Conservation (phyloP, 2,888 invertebrate genomes). For the Thysanoteuthis rhombus region DNA sequence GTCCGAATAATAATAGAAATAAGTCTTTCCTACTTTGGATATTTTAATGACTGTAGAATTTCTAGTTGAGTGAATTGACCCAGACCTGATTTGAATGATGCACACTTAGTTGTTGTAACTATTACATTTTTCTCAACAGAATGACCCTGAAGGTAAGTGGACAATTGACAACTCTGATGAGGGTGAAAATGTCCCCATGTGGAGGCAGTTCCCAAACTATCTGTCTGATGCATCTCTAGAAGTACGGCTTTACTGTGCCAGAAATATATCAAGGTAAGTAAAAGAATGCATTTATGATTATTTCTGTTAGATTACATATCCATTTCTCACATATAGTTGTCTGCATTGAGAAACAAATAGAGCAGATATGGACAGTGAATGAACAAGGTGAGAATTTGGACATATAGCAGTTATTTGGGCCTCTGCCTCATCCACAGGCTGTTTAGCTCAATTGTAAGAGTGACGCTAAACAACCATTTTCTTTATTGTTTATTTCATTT, state of each 20-base stretch:
- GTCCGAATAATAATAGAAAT: neutral
- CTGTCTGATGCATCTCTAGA: constrained; percentile 47
- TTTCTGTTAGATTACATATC: neutral
- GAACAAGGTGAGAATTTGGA: too few species aligned
- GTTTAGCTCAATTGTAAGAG: too few species aligned
- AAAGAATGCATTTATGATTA: neutral
- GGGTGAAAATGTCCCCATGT: constrained; percentile 33
- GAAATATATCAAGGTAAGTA: constrained; percentile 47
- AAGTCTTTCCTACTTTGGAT: neutral
- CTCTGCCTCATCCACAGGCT: too few species aligned
- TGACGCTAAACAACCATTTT: too few species aligned
- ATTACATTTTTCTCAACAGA: constrained; percentile 37
- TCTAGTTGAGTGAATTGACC: neutral
- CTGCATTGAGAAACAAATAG: too few species aligned
- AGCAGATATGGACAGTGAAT: too few species aligned
- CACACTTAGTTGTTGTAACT: neutral
- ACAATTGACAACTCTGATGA: constrained; percentile 34
- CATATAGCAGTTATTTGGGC: too few species aligned
- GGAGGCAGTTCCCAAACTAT: constrained; percentile 40
- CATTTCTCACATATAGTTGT: neutral
- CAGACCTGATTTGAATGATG: neutral
- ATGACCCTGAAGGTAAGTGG: constrained; percentile 52
- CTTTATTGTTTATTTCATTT: too few species aligned
- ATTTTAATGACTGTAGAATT: neutral
- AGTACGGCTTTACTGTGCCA: constrained; percentile 49